Base-by-base conservation (phyloP, 2,888 invertebrate genomes). In the Aphrophora alni region DNA sequence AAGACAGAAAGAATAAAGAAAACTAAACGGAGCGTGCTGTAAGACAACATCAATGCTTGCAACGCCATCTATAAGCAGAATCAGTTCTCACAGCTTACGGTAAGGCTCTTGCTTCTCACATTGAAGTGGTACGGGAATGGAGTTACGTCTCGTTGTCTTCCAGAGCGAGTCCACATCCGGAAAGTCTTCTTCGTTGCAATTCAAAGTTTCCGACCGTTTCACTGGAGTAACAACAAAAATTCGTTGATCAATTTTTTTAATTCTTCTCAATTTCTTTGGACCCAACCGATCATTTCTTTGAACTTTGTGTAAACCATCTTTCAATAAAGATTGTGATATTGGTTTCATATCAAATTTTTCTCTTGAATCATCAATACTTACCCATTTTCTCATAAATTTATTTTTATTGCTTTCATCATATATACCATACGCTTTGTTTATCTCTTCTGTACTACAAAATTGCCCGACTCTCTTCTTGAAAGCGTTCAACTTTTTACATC, bases 81-180 rank as follows among this genome's bases (percentile, higher is more conserved):
- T 79, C 76, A 83, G 81, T 84, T 85, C 85, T 85, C 85, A 85
- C 85, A 85, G 85, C 85, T 85, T 85, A 85, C 85, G 84, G 82
- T 84, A 75, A 51, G 82, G 80, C 71, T 77, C 75, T 78, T 83
- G 83, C 33, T 21, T 74, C 74, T 79, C 74, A 74, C 74, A 74
- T 38, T 21, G 33, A 7, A 78, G 78, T 2, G 78, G 68, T 75
- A 80, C 76, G 69, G 82, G 82, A 74, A 84, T 82, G 75, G 80
- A 76, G 80, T 71, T 78, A 59, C 80, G 80, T 21, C 81, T 75
- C 26, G 72, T 75, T 71, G 79, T 70, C 74, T 80, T 44, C 14
- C 59, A 59, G 21, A 59, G 59, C 21, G 21, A 59, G 17, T 75
- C 44, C 44, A 25, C 75, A 51, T 75, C 44, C 8, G 21, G 12